Evolutionary conservation across 2,797 vertebrate species (phyloP).

Genomic region (Trichosurus vulpecula): DNA sequence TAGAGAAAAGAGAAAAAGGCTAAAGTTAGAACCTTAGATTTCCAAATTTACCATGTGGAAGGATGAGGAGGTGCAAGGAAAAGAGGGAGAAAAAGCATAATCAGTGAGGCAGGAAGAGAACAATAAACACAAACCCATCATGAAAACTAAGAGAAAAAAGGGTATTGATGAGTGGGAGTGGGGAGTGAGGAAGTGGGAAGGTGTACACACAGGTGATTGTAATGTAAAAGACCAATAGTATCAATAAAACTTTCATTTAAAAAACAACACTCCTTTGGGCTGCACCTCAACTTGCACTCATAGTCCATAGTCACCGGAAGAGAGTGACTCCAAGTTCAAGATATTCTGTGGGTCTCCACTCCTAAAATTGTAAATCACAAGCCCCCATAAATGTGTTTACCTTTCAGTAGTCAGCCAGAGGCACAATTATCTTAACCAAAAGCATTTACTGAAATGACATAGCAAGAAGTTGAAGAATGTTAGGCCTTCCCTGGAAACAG

Average conservation of each 20-base stretch:
- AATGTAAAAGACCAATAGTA: background rate
- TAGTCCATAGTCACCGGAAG: background rate
- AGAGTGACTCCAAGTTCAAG: background rate
- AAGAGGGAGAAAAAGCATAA: background rate
- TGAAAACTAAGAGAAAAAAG: background rate
- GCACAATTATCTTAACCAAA: background rate
- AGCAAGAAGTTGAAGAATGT: background rate
- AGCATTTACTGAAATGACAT: background rate
- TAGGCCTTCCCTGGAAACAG: background rate
- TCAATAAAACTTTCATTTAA: background rate
- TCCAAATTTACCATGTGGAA: background rate
- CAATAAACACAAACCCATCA: background rate
- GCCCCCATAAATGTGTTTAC: background rate
- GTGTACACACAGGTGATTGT: background rate
- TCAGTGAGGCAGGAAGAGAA: background rate
- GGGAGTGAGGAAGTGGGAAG: background rate
- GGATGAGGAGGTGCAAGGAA: background rate
- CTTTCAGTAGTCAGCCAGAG: background rate
- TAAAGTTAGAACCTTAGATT: background rate
- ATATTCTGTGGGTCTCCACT: background rate
- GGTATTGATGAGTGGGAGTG: background rate
- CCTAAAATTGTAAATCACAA: background rate
- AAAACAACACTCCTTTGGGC: background rate
- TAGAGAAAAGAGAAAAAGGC: background rate
- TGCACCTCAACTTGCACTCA: background rate